Evolutionary conservation across 2,797 vertebrate species (phyloP).

Genomic region (Phoebastria nigripes): DNA sequence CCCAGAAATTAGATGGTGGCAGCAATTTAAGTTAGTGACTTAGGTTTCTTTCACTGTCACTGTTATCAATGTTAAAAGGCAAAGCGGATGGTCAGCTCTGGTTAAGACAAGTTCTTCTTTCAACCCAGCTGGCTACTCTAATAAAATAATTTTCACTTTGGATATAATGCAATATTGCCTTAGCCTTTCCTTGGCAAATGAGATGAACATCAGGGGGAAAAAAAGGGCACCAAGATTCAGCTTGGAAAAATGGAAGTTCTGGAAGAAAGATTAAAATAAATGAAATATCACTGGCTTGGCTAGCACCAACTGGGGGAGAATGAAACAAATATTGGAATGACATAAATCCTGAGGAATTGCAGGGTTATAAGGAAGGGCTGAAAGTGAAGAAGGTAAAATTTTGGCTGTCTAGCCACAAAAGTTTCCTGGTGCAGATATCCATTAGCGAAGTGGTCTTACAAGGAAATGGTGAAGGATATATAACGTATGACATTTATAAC

Average conservation of each 20-base stretch:
- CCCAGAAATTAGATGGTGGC: background rate
- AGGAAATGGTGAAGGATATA: conserved; percentile 58
- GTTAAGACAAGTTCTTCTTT: background rate
- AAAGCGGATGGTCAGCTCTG: background rate
- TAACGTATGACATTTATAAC: conserved; percentile 2
- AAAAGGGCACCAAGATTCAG: conserved; percentile 8
- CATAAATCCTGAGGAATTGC: conserved; percentile 64
- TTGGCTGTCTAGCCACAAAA: conserved; percentile 47
- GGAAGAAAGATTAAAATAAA: conserved; percentile 65
- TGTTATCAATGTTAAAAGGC: background rate
- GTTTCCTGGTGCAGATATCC: conserved; percentile 55
- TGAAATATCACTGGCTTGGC: conserved; percentile 63
- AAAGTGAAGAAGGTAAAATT: conserved; percentile 63
- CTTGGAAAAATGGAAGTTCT: conserved; percentile 59
- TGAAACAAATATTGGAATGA: conserved; percentile 61
- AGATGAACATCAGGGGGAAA: background rate
- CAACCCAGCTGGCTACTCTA: background rate
- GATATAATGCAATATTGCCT: background rate
- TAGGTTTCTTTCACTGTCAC: background rate
- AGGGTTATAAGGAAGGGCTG: conserved; percentile 26
- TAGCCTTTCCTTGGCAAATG: conserved; percentile 16
- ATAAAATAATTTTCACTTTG: background rate
- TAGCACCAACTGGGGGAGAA: conserved; percentile 30
- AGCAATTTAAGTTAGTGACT: background rate
- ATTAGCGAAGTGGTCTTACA: background rate